Conservation (phyloP, 2,888 invertebrate genomes). For the Habrosyne pyritoides region DNA sequence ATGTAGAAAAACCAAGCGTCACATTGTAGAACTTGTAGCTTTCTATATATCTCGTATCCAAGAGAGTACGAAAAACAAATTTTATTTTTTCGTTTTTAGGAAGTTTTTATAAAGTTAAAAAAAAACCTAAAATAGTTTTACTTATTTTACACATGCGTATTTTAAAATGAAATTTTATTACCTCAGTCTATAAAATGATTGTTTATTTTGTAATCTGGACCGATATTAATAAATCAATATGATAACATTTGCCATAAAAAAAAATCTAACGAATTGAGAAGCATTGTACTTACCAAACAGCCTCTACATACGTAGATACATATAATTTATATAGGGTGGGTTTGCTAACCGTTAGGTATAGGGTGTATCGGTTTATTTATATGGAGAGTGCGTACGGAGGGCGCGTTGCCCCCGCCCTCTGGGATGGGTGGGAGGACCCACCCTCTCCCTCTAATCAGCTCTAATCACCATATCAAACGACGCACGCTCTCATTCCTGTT, state of each 20-base stretch:
- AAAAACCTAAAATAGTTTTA: no score
- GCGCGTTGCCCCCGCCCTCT: constrained; percentile 50
- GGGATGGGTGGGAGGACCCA: constrained; percentile 27
- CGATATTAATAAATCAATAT: no score
- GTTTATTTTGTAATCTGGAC: no score
- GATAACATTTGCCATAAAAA: background rate
- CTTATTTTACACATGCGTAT: no score
- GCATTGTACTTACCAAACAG: constrained; percentile 31
- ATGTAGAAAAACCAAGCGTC: no score
- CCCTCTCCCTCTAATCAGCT: constrained; percentile 79
- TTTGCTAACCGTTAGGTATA: constrained; percentile 56
- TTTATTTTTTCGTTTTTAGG: no score
- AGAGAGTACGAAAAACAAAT: no score
- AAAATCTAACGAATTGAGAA: constrained; percentile 31
- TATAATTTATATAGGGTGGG: constrained; percentile 52
- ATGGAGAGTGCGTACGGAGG: constrained; percentile 77
- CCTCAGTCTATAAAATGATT: no score
- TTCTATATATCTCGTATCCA: no score
- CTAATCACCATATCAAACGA: constrained; percentile 84
- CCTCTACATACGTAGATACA: constrained; percentile 25
- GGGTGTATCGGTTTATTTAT: constrained; percentile 80
- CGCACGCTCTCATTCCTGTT: constrained; percentile 77
- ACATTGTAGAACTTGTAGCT: no score
- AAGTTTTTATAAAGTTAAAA: no score
- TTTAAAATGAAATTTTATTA: no score